Evolutionary conservation across 1,140 invertebrate genomes (phyloP).

Genomic region (Maconellicoccus hirsutus): DNA sequence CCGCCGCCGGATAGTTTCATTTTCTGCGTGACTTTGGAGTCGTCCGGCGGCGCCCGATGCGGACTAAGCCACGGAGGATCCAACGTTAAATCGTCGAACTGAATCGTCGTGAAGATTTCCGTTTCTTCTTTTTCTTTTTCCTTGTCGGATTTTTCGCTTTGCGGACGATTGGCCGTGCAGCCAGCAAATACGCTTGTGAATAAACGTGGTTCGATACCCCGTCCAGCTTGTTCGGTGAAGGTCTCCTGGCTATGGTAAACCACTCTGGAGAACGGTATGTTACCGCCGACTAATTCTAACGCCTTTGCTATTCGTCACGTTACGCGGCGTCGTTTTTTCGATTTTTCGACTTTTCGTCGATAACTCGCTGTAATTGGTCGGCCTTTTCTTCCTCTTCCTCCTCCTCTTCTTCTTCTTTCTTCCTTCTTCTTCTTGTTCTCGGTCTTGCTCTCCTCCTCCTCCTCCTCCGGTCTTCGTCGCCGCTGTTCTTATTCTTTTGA

Average conservation of each 20-base stretch:
- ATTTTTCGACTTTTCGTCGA: neutral
- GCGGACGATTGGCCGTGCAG: constrained; percentile 6
- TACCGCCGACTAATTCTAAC: neutral
- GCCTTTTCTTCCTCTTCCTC: constrained; percentile 16
- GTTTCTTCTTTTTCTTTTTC: constrained; percentile 9
- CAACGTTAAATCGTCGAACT: constrained; percentile 21
- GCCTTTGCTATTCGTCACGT: too few species aligned
- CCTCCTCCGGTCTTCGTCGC: too few species aligned
- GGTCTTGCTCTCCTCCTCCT: too few species aligned
- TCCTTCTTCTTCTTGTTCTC: neutral
- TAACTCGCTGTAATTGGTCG: too few species aligned
- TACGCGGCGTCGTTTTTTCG: too few species aligned
- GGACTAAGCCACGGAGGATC: constrained; percentile 30
- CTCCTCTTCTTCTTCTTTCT: neutral
- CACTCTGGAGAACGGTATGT: neutral
- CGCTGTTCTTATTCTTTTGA: too few species aligned
- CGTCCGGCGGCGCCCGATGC: constrained; percentile 26
- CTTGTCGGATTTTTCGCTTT: constrained; percentile 21
- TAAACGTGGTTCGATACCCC: neutral
- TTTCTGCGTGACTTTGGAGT: constrained; percentile 25
- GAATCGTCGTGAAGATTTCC: constrained; percentile 3
- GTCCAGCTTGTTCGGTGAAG: constrained; percentile 13
- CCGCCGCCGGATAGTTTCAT: constrained; percentile 25
- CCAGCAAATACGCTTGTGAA: constrained; percentile 17
- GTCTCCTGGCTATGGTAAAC: neutral